These are phyloP conservation scores for Urocolius indicus DNA, from an alignment of 2,113 vertebrate species.

Conservation along the genomic window DNA sequence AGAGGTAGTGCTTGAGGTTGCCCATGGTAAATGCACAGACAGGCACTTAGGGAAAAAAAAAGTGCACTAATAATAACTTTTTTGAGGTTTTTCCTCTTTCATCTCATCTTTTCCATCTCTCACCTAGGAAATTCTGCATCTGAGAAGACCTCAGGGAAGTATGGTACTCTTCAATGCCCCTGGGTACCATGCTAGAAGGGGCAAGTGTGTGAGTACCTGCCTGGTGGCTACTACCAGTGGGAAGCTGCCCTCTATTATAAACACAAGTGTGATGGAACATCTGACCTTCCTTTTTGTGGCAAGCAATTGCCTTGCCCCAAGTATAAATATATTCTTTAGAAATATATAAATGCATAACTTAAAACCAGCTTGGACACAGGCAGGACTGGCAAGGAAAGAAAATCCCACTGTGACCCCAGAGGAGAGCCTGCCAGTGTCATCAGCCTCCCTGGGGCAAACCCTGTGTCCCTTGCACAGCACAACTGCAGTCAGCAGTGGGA, in stretches of 20 bases:
- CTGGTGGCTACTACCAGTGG: not conserved
- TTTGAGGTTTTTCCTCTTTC: not conserved
- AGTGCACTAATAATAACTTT: not conserved
- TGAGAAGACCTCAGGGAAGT: not conserved
- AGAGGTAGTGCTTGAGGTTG: not conserved
- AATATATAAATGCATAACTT: not conserved
- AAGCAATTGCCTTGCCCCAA: not conserved
- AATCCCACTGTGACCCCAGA: rapidly evolving
- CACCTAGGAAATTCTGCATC: not conserved
- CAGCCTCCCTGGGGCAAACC: not conserved
- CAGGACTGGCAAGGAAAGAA: not conserved
- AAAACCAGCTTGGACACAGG: not conserved
- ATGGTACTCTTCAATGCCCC: not conserved
- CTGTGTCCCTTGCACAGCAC: not conserved
- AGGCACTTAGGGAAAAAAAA: not conserved
- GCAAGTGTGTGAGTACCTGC: not conserved
- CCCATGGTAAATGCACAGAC: not conserved
- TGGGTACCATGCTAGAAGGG: not conserved
- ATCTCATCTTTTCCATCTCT: not conserved
- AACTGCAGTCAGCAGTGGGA: not conserved
- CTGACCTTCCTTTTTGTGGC: not conserved
- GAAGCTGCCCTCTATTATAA: not conserved
- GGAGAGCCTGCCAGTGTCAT: not conserved
- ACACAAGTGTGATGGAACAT: not conserved
- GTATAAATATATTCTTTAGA: not conserved